phyloP scores from a whole-genome alignment of 2,113 vertebrate species.

The Archilochus colubris region DNA sequence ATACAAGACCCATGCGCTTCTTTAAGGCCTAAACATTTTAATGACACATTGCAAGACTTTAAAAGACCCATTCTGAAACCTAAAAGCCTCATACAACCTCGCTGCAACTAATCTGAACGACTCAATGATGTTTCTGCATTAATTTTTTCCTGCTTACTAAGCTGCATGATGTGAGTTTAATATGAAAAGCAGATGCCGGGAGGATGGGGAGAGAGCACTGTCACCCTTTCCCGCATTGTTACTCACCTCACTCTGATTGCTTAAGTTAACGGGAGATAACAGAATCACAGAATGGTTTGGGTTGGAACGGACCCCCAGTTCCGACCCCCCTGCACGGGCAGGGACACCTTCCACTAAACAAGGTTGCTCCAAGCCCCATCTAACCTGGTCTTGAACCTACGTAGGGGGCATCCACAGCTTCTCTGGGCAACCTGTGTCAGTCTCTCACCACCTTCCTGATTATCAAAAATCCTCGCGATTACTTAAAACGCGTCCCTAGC shows the following conservation, averaged over 20 bases:
- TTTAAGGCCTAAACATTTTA: rapidly evolving
- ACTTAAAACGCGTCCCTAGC: too few species aligned
- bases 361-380: too few species aligned
- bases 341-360: too few species aligned
- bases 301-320: too few species aligned
- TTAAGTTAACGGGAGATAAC: neutral
- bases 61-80: rapidly evolving
- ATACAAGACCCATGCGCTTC: rapidly evolving
- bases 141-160: neutral
- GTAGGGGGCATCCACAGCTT: too few species aligned
- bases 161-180: rapidly evolving
- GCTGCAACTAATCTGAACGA: rapidly evolving
- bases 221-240: neutral
- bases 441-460: too few species aligned
- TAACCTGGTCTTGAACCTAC: too few species aligned
- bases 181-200: neutral
- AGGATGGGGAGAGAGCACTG: neutral
- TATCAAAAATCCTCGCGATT: too few species aligned
- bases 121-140: rapidly evolving
- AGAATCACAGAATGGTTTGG: too few species aligned
- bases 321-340: too few species aligned
- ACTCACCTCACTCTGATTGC: neutral
- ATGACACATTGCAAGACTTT: rapidly evolving
- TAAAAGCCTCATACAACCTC: rapidly evolving
- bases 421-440: too few species aligned